Evolutionary conservation across 2,888 invertebrate species (phyloP).

Genomic region (Drosophila atripex): DNA sequence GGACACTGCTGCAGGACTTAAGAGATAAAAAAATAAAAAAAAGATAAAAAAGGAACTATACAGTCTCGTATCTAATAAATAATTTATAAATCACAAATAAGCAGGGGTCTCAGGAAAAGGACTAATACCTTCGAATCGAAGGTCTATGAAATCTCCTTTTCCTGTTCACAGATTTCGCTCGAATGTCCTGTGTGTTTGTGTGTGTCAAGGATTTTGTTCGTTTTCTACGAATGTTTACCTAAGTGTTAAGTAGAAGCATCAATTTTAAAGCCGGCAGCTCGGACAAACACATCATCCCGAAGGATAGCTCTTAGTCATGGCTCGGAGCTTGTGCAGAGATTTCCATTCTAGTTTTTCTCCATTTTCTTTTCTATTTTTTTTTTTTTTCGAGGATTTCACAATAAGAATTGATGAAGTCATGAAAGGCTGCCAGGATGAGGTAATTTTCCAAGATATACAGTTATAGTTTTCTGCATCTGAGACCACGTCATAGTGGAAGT

Average conservation of each 20-base stretch:
- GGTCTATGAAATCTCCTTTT: background rate
- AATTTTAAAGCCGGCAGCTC: background rate
- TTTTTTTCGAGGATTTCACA: background rate
- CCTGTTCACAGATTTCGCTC: background rate
- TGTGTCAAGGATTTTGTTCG: constrained; percentile 35
- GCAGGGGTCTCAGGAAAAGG: background rate
- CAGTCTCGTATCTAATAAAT: no score
- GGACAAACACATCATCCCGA: constrained; percentile 1
- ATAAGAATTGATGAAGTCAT: constrained; percentile 4
- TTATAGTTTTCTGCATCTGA: constrained; percentile 2
- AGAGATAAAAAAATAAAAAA: no score
- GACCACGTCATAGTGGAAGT: no score
- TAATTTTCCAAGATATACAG: constrained; percentile 14
- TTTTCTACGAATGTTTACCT: background rate
- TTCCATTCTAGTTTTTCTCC: background rate
- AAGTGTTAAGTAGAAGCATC: background rate
- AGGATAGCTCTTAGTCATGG: constrained; percentile 2
- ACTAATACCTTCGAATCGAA: background rate
- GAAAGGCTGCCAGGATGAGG: background rate
- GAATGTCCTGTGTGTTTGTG: constrained; percentile 5
- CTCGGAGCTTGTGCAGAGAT: background rate
- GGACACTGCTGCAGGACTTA: no score
- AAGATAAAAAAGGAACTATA: no score
- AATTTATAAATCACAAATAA: background rate
- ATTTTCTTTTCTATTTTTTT: no score